Evolutionary conservation across 2,113 vertebrate species (phyloP).

Genomic region (Ondatra zibethicus): DNA sequence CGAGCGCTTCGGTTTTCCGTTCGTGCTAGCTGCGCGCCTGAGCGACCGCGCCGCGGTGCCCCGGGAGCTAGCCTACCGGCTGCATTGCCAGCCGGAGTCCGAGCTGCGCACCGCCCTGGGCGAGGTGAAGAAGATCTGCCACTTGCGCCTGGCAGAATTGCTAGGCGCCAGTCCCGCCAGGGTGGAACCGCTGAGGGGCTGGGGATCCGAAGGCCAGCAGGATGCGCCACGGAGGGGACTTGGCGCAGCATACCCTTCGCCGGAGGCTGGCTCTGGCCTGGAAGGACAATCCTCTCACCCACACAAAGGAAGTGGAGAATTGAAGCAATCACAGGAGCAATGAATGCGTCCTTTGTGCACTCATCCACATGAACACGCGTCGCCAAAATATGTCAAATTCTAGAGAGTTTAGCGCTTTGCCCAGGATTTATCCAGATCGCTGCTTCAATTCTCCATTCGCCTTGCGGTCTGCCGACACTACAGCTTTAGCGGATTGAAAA

Average conservation of each 20-base stretch:
- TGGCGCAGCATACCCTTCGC: not conserved
- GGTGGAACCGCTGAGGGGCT: slow-evolving; percentile 9
- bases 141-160: slow-evolving; percentile 85
- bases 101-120: slow-evolving; percentile 86
- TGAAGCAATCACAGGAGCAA: not conserved
- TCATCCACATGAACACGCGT: not conserved
- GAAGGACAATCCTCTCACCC: not conserved
- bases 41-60: slow-evolving; percentile 82
- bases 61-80: slow-evolving; percentile 83
- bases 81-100: slow-evolving; percentile 64
- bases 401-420: not conserved
- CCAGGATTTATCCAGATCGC: not conserved
- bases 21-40: slow-evolving; percentile 90
- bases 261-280: not conserved
- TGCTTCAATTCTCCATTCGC: not conserved
- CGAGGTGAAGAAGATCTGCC: slow-evolving; percentile 91
- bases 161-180: slow-evolving; percentile 22
- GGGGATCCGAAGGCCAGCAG: not conserved
- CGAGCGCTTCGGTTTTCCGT: slow-evolving; percentile 90
- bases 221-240: not conserved
- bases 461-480: not conserved
- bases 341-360: not conserved
- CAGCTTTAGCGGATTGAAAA: not conserved
- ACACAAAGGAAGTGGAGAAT: not conserved
- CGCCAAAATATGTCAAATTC: not conserved